Conservation (phyloP, 2,797 vertebrate species). For the Cheracebus regulus region DNA sequence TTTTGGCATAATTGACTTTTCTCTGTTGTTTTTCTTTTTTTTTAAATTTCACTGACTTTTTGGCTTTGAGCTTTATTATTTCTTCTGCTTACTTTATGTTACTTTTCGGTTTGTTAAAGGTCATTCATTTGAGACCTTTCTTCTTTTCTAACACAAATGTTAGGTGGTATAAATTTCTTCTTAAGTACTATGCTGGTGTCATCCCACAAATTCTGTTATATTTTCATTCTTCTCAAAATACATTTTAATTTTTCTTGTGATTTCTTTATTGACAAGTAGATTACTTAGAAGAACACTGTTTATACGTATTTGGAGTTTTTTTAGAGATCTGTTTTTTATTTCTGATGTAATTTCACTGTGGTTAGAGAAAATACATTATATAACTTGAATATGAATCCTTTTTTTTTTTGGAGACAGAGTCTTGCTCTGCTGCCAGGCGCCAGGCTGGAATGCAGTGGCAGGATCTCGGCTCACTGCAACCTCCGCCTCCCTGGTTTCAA, state of each 20-base stretch:
- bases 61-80: not conserved
- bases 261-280: not conserved
- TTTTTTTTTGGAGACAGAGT: too few species aligned
- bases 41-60: not conserved
- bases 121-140: not conserved
- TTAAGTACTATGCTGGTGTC: not conserved
- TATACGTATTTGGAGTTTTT: not conserved
- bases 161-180: not conserved
- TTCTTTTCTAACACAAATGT: not conserved
- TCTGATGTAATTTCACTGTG: not conserved
- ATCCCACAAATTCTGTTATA: not conserved
- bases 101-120: not conserved
- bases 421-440: too few species aligned
- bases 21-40: not conserved
- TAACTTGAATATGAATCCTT: not conserved
- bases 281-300: not conserved
- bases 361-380: not conserved
- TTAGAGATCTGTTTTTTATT: not conserved
- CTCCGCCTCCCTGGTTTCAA: too few species aligned
- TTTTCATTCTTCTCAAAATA: not conserved
- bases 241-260: not conserved
- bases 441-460: too few species aligned
- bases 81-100: not conserved
- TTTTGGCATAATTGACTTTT: not conserved
- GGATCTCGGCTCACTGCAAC: too few species aligned